These are phyloP conservation scores for Pogonomyrmex californicus DNA, from an alignment of 1,140 invertebrate species.

Conservation along the genomic window DNA sequence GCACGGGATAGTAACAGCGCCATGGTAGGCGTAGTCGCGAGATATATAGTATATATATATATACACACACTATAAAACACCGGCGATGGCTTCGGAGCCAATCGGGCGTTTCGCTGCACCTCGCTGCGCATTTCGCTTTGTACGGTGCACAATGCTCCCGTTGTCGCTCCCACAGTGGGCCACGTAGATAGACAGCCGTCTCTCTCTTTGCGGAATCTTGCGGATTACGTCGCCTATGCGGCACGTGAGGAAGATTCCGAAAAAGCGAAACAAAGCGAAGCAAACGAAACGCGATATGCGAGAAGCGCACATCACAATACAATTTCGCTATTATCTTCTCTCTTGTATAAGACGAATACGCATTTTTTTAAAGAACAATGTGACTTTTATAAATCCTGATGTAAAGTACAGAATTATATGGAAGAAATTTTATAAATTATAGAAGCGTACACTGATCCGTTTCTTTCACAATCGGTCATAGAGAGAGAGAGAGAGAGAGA, in stretches of 20 bases:
- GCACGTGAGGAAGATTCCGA: background rate
- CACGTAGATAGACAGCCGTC: slow-evolving; percentile 10
- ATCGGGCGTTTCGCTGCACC: slow-evolving; percentile 79
- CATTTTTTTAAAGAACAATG: background rate
- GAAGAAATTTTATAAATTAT: background rate
- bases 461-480: slow-evolving; percentile 17
- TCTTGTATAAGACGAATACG: background rate
- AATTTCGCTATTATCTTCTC: background rate
- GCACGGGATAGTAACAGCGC: slow-evolving; percentile 31
- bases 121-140: slow-evolving; percentile 81
- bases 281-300: background rate
- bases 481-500: slow-evolving; percentile 43
- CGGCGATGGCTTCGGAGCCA: slow-evolving; percentile 73
- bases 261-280: background rate
- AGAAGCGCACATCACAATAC: too few relatives aligned
- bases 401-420: background rate
- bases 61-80: slow-evolving; percentile 70
- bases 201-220: background rate
- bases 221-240: background rate
- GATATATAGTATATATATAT: slow-evolving; percentile 43
- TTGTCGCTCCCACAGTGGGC: slow-evolving; percentile 27
- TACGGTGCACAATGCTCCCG: slow-evolving; percentile 69
- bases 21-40: slow-evolving; percentile 42
- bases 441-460: background rate
- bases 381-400: background rate